Percentiles rank a stretch among this genome's conserved stretches.
Conservation (phyloP, 2,888 invertebrate genomes). For the Phengaris alcon region DNA sequence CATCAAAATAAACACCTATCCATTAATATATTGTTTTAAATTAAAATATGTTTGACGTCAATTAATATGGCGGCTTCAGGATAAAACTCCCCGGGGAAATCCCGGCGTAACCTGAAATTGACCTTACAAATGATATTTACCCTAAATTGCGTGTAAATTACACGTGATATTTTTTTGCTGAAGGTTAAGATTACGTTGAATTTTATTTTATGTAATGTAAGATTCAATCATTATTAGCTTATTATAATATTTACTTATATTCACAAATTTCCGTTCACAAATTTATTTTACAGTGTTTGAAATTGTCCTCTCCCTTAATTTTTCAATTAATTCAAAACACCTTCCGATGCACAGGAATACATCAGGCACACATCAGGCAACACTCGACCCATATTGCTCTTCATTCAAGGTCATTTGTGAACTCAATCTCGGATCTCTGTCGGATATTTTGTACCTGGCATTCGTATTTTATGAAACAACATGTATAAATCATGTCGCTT, state of each 20-base stretch:
- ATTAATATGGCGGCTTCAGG: constrained; percentile 12
- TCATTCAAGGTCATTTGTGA: background rate
- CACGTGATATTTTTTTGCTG: background rate
- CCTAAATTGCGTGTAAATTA: background rate
- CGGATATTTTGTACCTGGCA: constrained; percentile 10
- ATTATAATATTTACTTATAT: no score
- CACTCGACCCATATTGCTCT: no score
- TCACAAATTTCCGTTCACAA: no score
- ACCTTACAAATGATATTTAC: background rate
- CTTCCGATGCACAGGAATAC: no score
- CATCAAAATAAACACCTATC: background rate
- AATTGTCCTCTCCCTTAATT: no score
- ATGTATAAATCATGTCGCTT: constrained; percentile 22
- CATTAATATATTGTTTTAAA: background rate
- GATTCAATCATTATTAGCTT: background rate
- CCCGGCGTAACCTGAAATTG: constrained; percentile 9
- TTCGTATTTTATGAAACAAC: constrained; percentile 19
- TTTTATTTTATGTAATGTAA: background rate
- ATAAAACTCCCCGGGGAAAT: background rate
- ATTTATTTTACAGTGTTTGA: no score
- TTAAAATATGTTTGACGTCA: constrained; percentile 8
- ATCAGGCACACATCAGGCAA: no score
- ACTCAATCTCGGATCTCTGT: constrained; percentile 24
- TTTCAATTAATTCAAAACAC: no score
- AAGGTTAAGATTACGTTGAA: background rate